Evolutionary conservation across 2,113 vertebrate genomes (phyloP).

Genomic region (Podiceps cristatus): DNA sequence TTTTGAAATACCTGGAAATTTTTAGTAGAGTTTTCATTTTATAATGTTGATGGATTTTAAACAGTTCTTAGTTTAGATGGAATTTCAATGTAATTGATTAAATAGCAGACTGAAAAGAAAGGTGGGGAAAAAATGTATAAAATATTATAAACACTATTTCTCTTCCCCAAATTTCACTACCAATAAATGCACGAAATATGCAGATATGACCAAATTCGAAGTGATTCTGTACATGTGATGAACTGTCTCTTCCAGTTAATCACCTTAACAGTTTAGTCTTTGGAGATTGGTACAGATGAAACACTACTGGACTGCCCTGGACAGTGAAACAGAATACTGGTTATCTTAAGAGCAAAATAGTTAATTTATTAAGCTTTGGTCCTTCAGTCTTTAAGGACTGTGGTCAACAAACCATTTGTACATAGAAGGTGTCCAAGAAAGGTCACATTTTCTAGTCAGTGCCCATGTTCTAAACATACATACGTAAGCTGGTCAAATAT

Average conservation of each 20-base stretch:
- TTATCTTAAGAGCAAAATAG: not conserved
- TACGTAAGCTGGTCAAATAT: not conserved
- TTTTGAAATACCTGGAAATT: not conserved
- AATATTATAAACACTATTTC: not conserved
- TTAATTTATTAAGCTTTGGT: not conserved
- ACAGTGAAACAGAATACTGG: not conserved
- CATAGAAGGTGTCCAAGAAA: not conserved
- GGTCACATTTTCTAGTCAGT: not conserved
- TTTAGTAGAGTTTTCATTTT: not conserved
- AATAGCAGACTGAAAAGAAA: not conserved
- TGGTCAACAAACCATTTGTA: not conserved
- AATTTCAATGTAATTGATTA: not conserved
- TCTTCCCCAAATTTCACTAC: not conserved
- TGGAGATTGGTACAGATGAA: conserved; percentile 19
- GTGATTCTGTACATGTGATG: not conserved
- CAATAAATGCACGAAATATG: not conserved
- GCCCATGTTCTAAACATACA: not conserved
- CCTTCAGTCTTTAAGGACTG: not conserved
- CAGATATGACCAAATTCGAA: not conserved
- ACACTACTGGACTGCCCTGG: not conserved
- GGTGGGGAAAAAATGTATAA: not conserved
- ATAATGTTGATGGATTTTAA: not conserved
- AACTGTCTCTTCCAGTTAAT: conserved; percentile 42
- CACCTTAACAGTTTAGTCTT: conserved; percentile 44
- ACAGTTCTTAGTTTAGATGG: not conserved